phyloP scores from a whole-genome alignment of 2,888 invertebrate genomes.

The Stenolophus ochropezus region DNA sequence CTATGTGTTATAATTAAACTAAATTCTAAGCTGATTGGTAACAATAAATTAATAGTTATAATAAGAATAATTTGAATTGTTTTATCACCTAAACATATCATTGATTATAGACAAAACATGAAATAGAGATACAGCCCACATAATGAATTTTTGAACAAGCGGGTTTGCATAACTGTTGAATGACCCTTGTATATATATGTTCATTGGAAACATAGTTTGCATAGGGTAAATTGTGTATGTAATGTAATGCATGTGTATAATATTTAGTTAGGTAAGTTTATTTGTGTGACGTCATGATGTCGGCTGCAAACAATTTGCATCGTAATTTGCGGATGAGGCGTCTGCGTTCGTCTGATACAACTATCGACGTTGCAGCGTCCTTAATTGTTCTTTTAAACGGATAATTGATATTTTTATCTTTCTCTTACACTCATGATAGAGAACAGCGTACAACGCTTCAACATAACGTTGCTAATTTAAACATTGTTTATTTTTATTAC shows the following conservation, averaged over 20 bases:
- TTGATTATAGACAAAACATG: no score
- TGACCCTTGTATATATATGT: neutral
- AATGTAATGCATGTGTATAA: neutral
- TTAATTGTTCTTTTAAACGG: neutral
- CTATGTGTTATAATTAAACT: no score
- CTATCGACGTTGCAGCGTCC: neutral
- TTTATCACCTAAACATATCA: no score
- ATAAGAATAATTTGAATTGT: no score
- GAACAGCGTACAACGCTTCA: neutral
- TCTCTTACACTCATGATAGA: neutral
- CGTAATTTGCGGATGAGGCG: conserved; percentile 22
- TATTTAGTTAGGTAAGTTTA: neutral
- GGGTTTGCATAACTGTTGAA: no score
- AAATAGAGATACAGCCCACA: no score
- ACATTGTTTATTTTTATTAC: neutral
- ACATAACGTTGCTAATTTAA: neutral
- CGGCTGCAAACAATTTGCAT: conserved; percentile 18
- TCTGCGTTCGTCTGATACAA: neutral
- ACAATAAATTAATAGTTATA: no score
- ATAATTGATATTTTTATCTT: neutral
- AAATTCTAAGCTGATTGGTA: no score
- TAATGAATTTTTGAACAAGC: no score
- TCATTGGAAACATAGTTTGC: neutral
- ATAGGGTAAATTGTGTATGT: neutral
- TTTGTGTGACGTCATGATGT: neutral